These are phyloP conservation scores for Ctena decussata DNA, from an alignment of 2,888 invertebrate genomes.

Conservation along the genomic window DNA sequence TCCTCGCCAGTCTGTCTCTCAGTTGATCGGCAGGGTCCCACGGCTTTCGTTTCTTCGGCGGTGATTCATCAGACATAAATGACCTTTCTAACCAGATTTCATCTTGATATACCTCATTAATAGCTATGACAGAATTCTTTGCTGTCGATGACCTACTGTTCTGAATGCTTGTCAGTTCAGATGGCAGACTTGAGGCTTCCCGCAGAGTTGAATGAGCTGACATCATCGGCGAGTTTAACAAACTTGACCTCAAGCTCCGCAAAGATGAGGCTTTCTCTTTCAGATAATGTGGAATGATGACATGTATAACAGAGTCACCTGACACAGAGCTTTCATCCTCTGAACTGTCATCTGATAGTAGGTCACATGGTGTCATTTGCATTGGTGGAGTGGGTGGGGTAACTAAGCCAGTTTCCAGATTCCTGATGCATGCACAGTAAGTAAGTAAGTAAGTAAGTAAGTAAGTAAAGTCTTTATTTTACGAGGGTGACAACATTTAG, in stretches of 20 bases:
- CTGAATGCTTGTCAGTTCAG: neutral
- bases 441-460: no score
- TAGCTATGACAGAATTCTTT: neutral
- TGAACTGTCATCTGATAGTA: constrained; percentile 12
- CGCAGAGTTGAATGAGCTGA: neutral
- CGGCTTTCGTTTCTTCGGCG: neutral
- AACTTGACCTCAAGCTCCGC: neutral
- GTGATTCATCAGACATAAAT: neutral
- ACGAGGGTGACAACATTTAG: no score
- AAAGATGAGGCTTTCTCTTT: neutral
- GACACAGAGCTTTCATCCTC: neutral
- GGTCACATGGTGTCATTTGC: constrained; percentile 48
- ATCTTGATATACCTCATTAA: neutral
- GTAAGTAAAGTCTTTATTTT: no score
- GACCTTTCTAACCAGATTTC: neutral
- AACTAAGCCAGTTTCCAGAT: neutral
- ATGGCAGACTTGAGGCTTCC: neutral
- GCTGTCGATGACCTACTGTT: neutral
- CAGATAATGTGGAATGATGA: neutral
- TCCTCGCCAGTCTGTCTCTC: constrained; percentile 72
- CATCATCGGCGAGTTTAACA: neutral
- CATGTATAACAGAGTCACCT: neutral
- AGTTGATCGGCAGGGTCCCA: constrained; percentile 25
- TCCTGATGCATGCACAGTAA: no score
- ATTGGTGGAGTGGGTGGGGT: constrained; percentile 41